Evolutionary conservation across 1,140 invertebrate genomes (phyloP).

Genomic region (Aphaenogaster rudis): DNA sequence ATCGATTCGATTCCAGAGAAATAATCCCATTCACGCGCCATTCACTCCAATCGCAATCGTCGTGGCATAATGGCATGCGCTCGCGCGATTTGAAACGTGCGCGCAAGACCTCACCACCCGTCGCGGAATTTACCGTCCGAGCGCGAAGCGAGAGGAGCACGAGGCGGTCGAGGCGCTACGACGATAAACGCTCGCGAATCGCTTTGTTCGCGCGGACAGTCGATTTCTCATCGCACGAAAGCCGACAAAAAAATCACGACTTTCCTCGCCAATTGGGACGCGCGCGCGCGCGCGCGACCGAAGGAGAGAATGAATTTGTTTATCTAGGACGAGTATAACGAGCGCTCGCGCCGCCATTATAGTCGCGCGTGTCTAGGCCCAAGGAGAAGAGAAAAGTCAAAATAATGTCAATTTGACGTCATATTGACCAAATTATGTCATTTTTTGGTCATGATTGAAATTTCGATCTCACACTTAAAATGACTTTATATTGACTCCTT

Average conservation of each 20-base stretch:
- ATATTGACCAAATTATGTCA: too few species aligned
- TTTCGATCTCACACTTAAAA: too few species aligned
- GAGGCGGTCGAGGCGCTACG: neutral
- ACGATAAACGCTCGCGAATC: neutral
- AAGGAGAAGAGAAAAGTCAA: too few species aligned
- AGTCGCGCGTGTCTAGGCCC: neutral
- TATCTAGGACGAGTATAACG: neutral
- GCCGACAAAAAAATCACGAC: neutral
- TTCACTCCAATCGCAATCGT: constrained; percentile 45
- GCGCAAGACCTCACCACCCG: neutral
- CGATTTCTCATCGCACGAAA: neutral
- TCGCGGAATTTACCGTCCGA: constrained; percentile 26
- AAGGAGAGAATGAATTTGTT: constrained; percentile 2
- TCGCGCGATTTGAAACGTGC: constrained; percentile 32
- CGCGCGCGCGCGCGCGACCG: neutral
- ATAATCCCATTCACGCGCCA: constrained; percentile 61
- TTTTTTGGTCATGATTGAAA: too few species aligned
- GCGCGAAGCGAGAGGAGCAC: neutral
- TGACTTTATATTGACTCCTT: too few species aligned
- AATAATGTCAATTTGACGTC: too few species aligned
- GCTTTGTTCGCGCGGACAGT: constrained; percentile 26
- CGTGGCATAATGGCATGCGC: constrained; percentile 16
- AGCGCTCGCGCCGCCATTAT: neutral
- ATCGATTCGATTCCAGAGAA: constrained; percentile 59
- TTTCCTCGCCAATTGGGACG: neutral